Percentiles rank a stretch among this genome's conserved stretches.
phyloP scores from a whole-genome alignment of 2,113 vertebrate species.

The Merops nubicus region DNA sequence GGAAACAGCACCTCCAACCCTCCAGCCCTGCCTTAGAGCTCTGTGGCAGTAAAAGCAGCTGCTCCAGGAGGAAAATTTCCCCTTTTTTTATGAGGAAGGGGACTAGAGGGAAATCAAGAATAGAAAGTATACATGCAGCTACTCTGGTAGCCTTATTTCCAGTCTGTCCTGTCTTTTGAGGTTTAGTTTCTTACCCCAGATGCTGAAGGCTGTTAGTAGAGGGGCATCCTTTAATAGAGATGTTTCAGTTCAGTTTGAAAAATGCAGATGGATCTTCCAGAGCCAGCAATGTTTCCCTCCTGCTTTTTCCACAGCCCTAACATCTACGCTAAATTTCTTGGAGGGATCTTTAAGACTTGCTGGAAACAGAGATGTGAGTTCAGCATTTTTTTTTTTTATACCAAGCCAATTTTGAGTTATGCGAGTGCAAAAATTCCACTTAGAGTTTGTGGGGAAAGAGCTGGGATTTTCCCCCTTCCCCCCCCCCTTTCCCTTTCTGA shows the following conservation, averaged over 20 bases:
- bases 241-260: not conserved
- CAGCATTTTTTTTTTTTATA: not conserved
- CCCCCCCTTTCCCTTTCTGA: not conserved
- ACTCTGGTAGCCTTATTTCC: not conserved
- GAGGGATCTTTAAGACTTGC: not conserved
- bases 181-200: not conserved
- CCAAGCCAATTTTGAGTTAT: not conserved
- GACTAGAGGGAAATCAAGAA: not conserved
- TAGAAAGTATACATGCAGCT: not conserved
- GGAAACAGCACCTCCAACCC: not conserved
- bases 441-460: not conserved
- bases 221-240: not conserved
- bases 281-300: not conserved
- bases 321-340: not conserved
- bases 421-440: not conserved
- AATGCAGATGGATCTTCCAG: not conserved
- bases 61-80: not conserved
- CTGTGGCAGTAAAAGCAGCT: not conserved
- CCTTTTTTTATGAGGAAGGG: not conserved
- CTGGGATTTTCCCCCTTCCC: fast-evolving
- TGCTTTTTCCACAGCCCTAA: not conserved
- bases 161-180: not conserved
- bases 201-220: not conserved
- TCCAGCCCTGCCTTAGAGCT: not conserved
- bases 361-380: not conserved